Conservation (phyloP, 2,113 vertebrate genomes). For the Arothron firmamentum region DNA sequence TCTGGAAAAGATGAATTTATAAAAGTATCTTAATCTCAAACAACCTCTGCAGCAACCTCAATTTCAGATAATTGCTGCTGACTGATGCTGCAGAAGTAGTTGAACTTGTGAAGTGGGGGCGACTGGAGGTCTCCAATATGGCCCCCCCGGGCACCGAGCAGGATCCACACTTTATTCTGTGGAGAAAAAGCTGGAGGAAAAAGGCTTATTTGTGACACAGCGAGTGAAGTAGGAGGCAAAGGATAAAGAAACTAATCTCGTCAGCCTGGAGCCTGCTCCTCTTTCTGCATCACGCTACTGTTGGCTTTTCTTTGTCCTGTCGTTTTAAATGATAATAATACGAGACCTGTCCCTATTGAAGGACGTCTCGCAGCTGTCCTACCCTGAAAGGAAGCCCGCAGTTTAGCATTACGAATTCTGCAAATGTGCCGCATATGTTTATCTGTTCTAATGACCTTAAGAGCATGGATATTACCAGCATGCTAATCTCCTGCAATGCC, state of each 20-base stretch:
- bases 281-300: constrained; percentile 56
- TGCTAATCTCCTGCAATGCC: constrained; percentile 64
- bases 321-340: constrained; percentile 68
- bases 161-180: constrained; percentile 59
- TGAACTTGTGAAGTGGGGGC: constrained; percentile 32
- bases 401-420: constrained; percentile 66
- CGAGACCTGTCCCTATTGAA: constrained; percentile 58
- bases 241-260: constrained; percentile 71
- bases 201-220: constrained; percentile 64
- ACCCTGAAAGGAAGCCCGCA: constrained; percentile 61
- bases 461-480: constrained; percentile 64
- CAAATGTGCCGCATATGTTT: constrained; percentile 68
- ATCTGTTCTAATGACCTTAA: constrained; percentile 75
- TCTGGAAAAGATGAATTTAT: too few species aligned
- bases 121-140: constrained; percentile 36
- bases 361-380: constrained; percentile 67
- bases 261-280: constrained; percentile 63
- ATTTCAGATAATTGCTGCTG: too few species aligned
- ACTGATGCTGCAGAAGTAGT: constrained; percentile 12
- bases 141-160: constrained; percentile 37
- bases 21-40: too few species aligned
- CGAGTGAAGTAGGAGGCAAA: constrained; percentile 62
- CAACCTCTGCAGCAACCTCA: too few species aligned
- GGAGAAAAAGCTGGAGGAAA: constrained; percentile 54
- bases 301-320: constrained; percentile 64